phyloP scores from a whole-genome alignment of 2,113 vertebrate genomes.

The Lanius ludovicianus region DNA sequence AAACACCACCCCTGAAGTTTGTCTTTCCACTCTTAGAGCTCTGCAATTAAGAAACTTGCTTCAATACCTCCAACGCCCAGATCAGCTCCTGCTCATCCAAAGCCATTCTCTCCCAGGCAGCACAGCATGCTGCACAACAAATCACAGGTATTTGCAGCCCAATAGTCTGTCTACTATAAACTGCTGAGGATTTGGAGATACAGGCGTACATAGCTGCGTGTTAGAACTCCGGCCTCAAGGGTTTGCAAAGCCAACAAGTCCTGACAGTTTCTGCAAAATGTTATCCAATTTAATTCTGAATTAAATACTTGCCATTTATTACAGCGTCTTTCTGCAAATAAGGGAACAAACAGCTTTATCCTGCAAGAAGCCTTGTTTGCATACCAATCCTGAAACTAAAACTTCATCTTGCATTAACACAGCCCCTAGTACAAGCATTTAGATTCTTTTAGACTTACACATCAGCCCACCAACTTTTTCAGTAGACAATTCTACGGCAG shows the following conservation, averaged over 20 bases:
- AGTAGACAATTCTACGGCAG: neutral
- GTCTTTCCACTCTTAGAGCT: slow-evolving; percentile 28
- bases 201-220: neutral
- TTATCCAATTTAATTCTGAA: slow-evolving; percentile 40
- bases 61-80: slow-evolving; percentile 37
- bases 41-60: slow-evolving; percentile 31
- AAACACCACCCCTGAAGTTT: slow-evolving; percentile 38
- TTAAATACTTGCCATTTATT: slow-evolving; percentile 40
- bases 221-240: slow-evolving; percentile 5
- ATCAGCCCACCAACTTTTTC: neutral
- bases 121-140: neutral
- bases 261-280: slow-evolving; percentile 32
- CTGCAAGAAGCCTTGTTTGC: neutral
- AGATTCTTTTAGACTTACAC: neutral
- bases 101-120: slow-evolving; percentile 15
- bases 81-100: slow-evolving; percentile 20
- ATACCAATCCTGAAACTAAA: neutral
- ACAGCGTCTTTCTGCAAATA: neutral
- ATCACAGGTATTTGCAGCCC: slow-evolving; percentile 19
- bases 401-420: neutral
- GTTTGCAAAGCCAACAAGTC: slow-evolving; percentile 56
- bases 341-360: neutral
- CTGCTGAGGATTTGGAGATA: slow-evolving; percentile 32
- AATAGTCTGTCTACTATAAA: slow-evolving; percentile 32
- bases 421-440: neutral